Conservation (phyloP, 2,113 vertebrate genomes). For the Melanerpes aurifrons region DNA sequence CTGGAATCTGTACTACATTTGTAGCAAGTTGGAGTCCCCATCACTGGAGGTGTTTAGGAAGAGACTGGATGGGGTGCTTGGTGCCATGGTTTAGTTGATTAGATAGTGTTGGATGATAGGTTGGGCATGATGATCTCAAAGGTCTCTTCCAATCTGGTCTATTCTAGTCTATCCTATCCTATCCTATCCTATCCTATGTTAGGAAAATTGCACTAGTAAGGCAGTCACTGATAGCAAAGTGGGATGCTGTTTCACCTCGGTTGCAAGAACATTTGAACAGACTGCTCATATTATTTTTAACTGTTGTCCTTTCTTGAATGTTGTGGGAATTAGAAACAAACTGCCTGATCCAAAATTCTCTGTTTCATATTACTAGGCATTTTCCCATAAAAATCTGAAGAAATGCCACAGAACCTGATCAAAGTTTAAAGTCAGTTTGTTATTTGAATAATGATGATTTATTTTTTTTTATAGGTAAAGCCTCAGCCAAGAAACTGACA, state of each 20-base stretch:
- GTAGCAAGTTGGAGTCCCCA: neutral
- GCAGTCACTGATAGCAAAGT: neutral
- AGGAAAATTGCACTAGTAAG: neutral
- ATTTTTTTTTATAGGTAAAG: slow-evolving; percentile 75
- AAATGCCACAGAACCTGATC: slow-evolving; percentile 59
- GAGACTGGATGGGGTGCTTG: no score
- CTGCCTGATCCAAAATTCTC: slow-evolving; percentile 31
- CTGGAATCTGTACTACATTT: neutral
- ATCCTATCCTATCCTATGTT: no score
- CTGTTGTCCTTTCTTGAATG: slow-evolving; percentile 11
- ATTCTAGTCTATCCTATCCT: no score
- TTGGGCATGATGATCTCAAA: no score
- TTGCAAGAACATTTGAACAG: slow-evolving; percentile 26
- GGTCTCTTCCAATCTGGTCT: no score
- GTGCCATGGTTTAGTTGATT: no score
- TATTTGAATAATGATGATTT: slow-evolving; percentile 39
- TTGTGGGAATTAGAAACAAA: slow-evolving; percentile 57
- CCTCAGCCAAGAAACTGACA: slow-evolving; percentile 76
- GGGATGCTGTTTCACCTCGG: neutral
- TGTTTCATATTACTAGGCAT: slow-evolving; percentile 62
- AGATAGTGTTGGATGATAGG: no score
- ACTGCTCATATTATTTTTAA: slow-evolving; percentile 21
- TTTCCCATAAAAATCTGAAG: slow-evolving; percentile 62
- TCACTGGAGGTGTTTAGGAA: no score
- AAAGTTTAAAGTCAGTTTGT: slow-evolving; percentile 62